Conservation (phyloP, 1,140 invertebrate species). For the Papilio polytes region DNA sequence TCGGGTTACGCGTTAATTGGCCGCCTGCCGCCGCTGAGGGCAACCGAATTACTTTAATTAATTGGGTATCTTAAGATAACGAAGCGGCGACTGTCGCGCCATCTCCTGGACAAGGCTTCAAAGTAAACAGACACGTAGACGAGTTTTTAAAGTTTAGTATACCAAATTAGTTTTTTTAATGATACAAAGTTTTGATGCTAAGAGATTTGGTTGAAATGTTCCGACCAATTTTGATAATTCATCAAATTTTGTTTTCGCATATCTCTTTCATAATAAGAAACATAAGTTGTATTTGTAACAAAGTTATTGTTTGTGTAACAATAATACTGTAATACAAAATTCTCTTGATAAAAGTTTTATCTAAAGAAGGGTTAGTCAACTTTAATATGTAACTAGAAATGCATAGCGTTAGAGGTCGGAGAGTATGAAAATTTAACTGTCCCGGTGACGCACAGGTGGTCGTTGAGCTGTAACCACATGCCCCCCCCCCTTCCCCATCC, state of each 20-base stretch:
- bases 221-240: not conserved
- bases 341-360: slow-evolving; percentile 16
- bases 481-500: slow-evolving; percentile 35
- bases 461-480: slow-evolving; percentile 51
- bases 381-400: not conserved
- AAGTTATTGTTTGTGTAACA: not conserved
- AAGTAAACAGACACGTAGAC: not conserved
- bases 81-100: slow-evolving; percentile 2
- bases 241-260: not conserved
- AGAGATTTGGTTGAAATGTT: not conserved
- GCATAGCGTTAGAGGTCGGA: slow-evolving; percentile 29
- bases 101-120: slow-evolving; percentile 23
- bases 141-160: not conserved
- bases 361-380: not conserved
- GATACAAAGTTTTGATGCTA: not conserved
- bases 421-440: slow-evolving; percentile 55
- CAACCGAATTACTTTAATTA: slow-evolving; percentile 27
- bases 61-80: slow-evolving; percentile 24
- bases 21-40: slow-evolving; percentile 1
- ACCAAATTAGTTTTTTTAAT: not conserved
- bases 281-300: not conserved
- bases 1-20: slow-evolving; percentile 13
- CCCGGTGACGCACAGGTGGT: slow-evolving; percentile 60
- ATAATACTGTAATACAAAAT: slow-evolving; percentile 23
- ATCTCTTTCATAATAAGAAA: not conserved